phyloP scores from a whole-genome alignment of 2,888 invertebrate species.

The Portevinia maculata region DNA sequence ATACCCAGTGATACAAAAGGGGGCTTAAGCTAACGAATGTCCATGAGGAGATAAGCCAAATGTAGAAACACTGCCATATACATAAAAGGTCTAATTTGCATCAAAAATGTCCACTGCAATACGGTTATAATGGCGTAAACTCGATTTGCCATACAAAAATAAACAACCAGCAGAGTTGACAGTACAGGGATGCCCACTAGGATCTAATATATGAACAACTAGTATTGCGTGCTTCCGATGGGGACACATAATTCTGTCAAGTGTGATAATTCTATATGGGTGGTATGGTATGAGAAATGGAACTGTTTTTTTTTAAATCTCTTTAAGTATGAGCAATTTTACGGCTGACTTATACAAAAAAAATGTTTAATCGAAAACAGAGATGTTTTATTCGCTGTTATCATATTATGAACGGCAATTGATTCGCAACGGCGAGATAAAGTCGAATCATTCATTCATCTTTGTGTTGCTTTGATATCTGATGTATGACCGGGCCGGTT shows the following conservation, averaged over 20 bases:
- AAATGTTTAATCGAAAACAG: constrained; percentile 53
- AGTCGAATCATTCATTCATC: constrained; percentile 13
- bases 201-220: not conserved
- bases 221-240: not conserved
- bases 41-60: constrained; percentile 18
- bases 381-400: constrained; percentile 26
- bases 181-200: constrained; percentile 18
- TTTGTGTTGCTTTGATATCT: constrained; percentile 12
- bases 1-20: not conserved
- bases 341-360: constrained; percentile 60
- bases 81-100: constrained; percentile 48
- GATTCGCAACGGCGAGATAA: constrained; percentile 30
- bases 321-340: constrained; percentile 17
- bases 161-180: constrained; percentile 1
- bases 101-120: constrained; percentile 39
- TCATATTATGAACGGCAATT: constrained; percentile 48
- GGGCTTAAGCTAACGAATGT: constrained; percentile 26
- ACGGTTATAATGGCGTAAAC: constrained; percentile 50
- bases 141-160: constrained; percentile 36
- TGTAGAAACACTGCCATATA: constrained; percentile 9
- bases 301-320: constrained; percentile 8
- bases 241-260: constrained; percentile 38
- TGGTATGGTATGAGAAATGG: not conserved
- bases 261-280: constrained; percentile 42
- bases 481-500: constrained; percentile 13